Percentiles rank a stretch among this genome's conserved stretches.
Conservation (phyloP, 2,888 invertebrate species). For the Blastobasis adustella region DNA sequence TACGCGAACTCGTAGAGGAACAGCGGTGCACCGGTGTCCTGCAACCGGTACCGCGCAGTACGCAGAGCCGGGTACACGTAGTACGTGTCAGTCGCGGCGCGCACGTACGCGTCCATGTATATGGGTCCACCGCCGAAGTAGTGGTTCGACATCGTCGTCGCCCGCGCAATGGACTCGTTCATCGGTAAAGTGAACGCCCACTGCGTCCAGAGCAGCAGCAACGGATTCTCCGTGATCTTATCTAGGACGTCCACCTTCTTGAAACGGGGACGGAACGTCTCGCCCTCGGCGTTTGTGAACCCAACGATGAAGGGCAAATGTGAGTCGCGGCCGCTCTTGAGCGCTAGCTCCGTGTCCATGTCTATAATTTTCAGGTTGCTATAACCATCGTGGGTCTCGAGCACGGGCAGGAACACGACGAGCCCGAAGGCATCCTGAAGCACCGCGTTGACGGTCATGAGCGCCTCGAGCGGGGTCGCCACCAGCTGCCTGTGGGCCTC, state of each 20-base stretch:
- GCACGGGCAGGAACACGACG: conserved; percentile 45
- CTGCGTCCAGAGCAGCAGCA: conserved; percentile 29
- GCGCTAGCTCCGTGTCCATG: conserved; percentile 43
- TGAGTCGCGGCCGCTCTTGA: conserved; percentile 39
- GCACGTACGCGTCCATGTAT: conserved; percentile 36
- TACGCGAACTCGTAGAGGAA: conserved; percentile 73
- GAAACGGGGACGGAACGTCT: conserved; percentile 41
- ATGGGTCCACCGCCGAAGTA: conserved; percentile 32
- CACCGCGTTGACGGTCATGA: conserved; percentile 36
- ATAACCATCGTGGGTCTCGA: conserved; percentile 40
- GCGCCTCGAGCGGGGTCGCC: conserved; percentile 35
- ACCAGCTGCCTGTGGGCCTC: conserved; percentile 39
- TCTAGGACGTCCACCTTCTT: conserved; percentile 33
- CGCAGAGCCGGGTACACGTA: conserved; percentile 50
- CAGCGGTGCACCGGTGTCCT: conserved; percentile 45
- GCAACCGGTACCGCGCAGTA: conserved; percentile 28
- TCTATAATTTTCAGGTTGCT: conserved; percentile 35
- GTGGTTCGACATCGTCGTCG: conserved; percentile 24
- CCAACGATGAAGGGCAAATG: conserved; percentile 51
- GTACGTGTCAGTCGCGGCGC: conserved; percentile 38
- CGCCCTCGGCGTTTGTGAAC: conserved; percentile 49
- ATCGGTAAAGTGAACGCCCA: conserved; percentile 27
- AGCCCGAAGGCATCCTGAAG: conserved; percentile 41
- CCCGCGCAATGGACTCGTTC: conserved; percentile 19
- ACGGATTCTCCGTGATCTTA: conserved; percentile 28